Evolutionary conservation across 2,888 invertebrate genomes (phyloP), one percentile per base, ranked within the genome.

Genomic region (Ectemnius cavifrons): DNA sequence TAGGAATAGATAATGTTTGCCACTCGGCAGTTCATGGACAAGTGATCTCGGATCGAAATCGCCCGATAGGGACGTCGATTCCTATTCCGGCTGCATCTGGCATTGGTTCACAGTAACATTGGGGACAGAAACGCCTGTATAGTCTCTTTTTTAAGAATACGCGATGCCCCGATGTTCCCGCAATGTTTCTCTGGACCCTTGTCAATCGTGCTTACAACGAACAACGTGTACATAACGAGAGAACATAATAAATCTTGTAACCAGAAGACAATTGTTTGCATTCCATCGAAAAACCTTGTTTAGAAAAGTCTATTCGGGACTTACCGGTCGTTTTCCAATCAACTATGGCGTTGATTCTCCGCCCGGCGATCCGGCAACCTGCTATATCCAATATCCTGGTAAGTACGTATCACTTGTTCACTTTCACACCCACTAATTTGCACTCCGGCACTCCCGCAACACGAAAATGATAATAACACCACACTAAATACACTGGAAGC

Each of bases 101-200:
- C 89, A 87, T 83, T 90, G 90, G 90, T 90, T 89, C 89, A 89
- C 81, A 90, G 89, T 81, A 85, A 86, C 89, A 89, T 90, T 90
- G 86, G 87, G 84, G 87, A 87, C 66, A 63, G 81, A 80, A 82
- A 79, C 81, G 73, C 81, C 68, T 87, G 85, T 87, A 85, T 84
- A 87, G 79, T 82, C 65, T 83, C 75, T 67, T 83, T 76, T 72
- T 67, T 78, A 69, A 75, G 65, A 70, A 71, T 71, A 78, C 77
- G 75, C 77, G 73, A 77, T 67, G 67, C 66, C 76, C n/a, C 57
- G 69, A 78, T 37, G 71, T 71, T 86, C 87, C 82, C 82, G 59
- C 81, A 90, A 89, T 86, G 89, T 84, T 87, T 78, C 89, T 90
- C 90, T 90, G 89, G 89, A 90, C 89, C 90, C 79, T 87, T 89